A percentile compares a stretch with the other conserved stretches of the same genome.
These are phyloP conservation scores for Conus betulinus DNA, from an alignment of 1,140 invertebrate species.

Conservation along the genomic window DNA sequence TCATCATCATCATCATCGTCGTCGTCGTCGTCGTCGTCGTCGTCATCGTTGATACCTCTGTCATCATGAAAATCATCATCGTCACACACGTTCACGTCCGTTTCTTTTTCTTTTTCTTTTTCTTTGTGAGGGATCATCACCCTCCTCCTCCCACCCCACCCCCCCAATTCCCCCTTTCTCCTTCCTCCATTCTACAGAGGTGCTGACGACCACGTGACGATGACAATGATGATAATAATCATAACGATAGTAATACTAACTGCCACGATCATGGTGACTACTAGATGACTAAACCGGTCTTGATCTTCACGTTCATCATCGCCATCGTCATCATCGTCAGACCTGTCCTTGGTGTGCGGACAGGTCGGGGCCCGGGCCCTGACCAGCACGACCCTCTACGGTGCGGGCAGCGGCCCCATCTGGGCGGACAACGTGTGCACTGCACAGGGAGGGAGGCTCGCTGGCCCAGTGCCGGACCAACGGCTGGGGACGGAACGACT, in stretches of 20 bases:
- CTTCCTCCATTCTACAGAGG: neutral
- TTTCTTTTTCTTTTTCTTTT: no score
- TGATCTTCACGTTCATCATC: no score
- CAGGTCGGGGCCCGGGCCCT: neutral
- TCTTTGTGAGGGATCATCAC: no score
- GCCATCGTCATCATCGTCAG: no score
- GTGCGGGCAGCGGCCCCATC: slow-evolving; percentile 34
- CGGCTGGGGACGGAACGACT: slow-evolving; percentile 40
- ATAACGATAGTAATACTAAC: no score
- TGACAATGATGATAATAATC: no score
- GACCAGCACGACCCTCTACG: slow-evolving; percentile 8
- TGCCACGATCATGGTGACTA: no score
- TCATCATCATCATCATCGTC: neutral
- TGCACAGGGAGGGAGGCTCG: slow-evolving; percentile 35
- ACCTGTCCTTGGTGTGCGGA: neutral
- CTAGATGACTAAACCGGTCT: no score
- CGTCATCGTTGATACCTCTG: neutral
- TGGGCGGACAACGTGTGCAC: slow-evolving; percentile 42
- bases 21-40: neutral
- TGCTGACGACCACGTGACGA: no score
- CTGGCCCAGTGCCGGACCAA: slow-evolving; percentile 16
- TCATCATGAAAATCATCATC: neutral
- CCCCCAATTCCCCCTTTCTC: neutral
- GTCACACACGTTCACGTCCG: neutral
- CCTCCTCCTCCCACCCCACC: no score